Evolutionary conservation across 2,888 invertebrate species (phyloP).

Genomic region (Chalcis sispes): DNA sequence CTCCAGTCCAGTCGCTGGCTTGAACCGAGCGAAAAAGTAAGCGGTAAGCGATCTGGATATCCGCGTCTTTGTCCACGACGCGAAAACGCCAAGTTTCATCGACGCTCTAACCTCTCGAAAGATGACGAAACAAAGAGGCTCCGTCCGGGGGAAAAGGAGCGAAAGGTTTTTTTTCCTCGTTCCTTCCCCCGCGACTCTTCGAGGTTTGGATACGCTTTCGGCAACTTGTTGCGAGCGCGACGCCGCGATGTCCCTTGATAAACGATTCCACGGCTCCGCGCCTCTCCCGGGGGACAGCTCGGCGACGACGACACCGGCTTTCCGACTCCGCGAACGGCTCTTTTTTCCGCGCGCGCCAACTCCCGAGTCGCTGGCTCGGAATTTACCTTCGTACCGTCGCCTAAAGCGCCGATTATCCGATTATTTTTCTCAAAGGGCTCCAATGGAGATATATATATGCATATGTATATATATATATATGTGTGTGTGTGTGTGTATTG

Average conservation of each 20-base stretch:
- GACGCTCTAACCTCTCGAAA: no score
- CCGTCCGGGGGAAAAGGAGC: slow-evolving; percentile 10
- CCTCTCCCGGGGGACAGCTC: background rate
- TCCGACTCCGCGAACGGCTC: background rate
- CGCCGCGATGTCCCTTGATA: slow-evolving; percentile 11
- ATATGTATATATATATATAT: no score
- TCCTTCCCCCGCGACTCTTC: background rate
- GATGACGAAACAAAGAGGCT: background rate
- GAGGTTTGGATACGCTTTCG: slow-evolving; percentile 13
- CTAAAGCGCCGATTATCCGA: no score
- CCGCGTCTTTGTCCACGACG: no score
- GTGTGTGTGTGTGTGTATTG: no score
- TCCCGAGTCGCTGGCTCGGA: background rate
- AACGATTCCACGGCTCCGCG: slow-evolving; percentile 9
- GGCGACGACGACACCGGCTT: no score
- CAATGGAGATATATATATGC: no score
- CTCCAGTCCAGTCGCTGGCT: background rate
- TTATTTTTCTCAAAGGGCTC: no score
- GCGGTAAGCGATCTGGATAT: no score
- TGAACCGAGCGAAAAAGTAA: background rate
- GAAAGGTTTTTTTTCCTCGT: background rate
- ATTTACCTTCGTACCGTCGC: no score
- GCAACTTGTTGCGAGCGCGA: slow-evolving; percentile 54
- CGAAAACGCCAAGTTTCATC: no score
- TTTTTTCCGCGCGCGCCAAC: no score